These are phyloP conservation scores for Nasonia oneida DNA, from an alignment of 2,888 invertebrate genomes.

Conservation along the genomic window DNA sequence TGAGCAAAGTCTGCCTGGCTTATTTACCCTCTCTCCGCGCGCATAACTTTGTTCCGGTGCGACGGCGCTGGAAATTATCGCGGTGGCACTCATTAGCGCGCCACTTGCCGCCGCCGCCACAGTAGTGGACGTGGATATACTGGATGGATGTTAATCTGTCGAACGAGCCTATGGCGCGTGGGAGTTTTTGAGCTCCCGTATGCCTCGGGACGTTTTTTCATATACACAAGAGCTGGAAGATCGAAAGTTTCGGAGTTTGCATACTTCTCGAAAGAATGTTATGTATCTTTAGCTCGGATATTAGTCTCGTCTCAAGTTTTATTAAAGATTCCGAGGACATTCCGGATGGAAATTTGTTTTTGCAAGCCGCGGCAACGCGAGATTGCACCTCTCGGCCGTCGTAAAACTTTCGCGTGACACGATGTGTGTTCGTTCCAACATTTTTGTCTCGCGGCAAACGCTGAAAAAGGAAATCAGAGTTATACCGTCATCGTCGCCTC, in stretches of 20 bases:
- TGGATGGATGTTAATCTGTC: background rate
- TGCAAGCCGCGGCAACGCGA: background rate
- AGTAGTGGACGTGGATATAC: background rate
- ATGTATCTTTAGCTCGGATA: conserved; percentile 6
- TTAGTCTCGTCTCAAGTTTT: conserved; percentile 13
- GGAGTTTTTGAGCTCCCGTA: too few species aligned
- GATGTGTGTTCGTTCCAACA: too few species aligned
- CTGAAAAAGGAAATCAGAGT: background rate
- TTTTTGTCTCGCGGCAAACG: too few species aligned
- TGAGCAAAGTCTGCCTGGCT: background rate
- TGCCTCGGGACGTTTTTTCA: too few species aligned
- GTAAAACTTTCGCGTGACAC: background rate
- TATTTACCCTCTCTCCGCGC: background rate
- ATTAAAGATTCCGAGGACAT: conserved; percentile 29
- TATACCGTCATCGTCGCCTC: background rate
- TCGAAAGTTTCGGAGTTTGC: background rate
- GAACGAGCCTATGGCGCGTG: background rate
- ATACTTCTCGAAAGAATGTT: conserved; percentile 23
- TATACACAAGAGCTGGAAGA: background rate
- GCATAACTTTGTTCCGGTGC: background rate
- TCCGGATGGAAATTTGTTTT: conserved; percentile 17
- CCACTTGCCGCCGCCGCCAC: background rate
- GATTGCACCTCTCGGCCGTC: background rate
- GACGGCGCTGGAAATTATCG: background rate
- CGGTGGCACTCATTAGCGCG: conserved; percentile 7